Conservation (phyloP, 2,888 invertebrate genomes). For the Nomada flava region DNA sequence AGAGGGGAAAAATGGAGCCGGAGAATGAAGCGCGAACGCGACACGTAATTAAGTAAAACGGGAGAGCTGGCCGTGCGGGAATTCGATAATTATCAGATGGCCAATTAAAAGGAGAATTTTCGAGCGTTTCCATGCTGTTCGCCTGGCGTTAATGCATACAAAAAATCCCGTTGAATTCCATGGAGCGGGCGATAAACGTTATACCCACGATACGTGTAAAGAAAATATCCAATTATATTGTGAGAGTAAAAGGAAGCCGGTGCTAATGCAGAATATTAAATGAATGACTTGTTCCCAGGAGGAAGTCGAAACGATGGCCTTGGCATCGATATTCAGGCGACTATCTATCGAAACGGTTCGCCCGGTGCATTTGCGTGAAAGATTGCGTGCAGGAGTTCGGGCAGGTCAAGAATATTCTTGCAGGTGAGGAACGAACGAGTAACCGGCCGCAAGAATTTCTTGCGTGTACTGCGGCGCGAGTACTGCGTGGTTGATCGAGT, state of each 20-base stretch:
- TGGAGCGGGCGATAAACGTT: too few relatives aligned
- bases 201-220: too few relatives aligned
- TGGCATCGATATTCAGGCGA: slow-evolving; percentile 1
- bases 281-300: slow-evolving; percentile 2
- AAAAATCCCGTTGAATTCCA: not conserved
- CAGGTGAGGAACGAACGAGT: slow-evolving; percentile 37
- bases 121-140: not conserved
- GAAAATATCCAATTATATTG: not conserved
- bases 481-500: slow-evolving; percentile 51
- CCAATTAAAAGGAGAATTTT: slow-evolving; percentile 29
- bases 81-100: slow-evolving; percentile 31
- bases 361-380: slow-evolving; percentile 28
- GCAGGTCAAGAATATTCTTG: slow-evolving; percentile 52
- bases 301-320: not conserved
- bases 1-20: slow-evolving; percentile 5
- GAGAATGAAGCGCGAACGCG: slow-evolving; percentile 17
- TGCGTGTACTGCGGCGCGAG: slow-evolving; percentile 20
- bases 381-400: slow-evolving; percentile 56
- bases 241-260: not conserved
- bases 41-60: slow-evolving; percentile 33
- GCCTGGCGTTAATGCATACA: not conserved
- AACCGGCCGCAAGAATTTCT: slow-evolving; percentile 21
- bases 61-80: slow-evolving; percentile 30
- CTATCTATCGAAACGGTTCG: slow-evolving; percentile 34
- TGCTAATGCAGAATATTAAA: too few relatives aligned